These are phyloP conservation scores for Drosophila leontia DNA, from an alignment of 1,140 invertebrate species.

Conservation along the genomic window DNA sequence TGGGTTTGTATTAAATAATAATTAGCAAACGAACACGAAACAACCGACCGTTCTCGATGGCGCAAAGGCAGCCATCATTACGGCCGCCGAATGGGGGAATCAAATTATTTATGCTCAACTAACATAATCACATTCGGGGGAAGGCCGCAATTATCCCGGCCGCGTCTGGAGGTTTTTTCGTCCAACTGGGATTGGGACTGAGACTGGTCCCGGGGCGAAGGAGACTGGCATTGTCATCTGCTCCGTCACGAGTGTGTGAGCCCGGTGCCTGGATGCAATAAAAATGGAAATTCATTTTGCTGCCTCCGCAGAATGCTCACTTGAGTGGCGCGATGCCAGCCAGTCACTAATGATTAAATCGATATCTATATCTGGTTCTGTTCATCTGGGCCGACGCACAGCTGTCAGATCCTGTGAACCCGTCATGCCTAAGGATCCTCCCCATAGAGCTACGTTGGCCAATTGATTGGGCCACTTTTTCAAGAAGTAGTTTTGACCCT, in stretches of 20 bases:
- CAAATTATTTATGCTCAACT: constrained; percentile 60
- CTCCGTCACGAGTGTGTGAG: constrained; percentile 28
- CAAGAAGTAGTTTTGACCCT: constrained; percentile 7
- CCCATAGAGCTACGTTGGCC: constrained; percentile 20
- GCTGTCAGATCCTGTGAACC: constrained; percentile 51
- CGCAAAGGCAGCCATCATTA: constrained; percentile 22
- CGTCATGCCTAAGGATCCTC: constrained; percentile 49
- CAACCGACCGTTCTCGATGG: constrained; percentile 5
- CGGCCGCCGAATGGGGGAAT: constrained; percentile 24
- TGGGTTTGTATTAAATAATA: constrained; percentile 45
- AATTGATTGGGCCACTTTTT: constrained; percentile 34
- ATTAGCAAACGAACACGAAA: constrained; percentile 28
- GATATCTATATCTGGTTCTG: constrained; percentile 67
- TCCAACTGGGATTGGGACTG: constrained; percentile 30
- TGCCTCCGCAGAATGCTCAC: constrained; percentile 55
- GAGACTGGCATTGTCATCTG: constrained; percentile 33
- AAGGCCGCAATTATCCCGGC: constrained; percentile 37
- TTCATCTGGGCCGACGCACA: constrained; percentile 47
- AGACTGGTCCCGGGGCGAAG: constrained; percentile 8
- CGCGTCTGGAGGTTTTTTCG: constrained; percentile 15
- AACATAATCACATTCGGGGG: constrained; percentile 47
- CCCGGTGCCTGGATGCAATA: constrained; percentile 52
- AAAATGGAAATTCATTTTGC: constrained; percentile 78
- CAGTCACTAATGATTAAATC: constrained; percentile 78
- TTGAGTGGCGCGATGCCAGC: constrained; percentile 41